Conservation (phyloP, 1,140 invertebrate species). For the Zeugodacus cucurbitae region DNA sequence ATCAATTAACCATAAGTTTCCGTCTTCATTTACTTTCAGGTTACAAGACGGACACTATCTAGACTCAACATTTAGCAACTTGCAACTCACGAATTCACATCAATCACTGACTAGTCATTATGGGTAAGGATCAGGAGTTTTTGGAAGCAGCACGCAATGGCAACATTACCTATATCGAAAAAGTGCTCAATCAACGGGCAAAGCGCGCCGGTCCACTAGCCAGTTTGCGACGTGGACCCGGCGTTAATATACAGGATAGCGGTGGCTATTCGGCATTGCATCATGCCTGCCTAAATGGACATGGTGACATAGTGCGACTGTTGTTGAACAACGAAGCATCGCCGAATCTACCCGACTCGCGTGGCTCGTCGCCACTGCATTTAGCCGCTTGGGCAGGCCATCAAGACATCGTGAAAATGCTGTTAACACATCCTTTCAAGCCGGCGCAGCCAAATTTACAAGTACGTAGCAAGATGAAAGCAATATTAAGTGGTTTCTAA, state of each 20-base stretch:
- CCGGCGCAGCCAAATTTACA: conserved; percentile 84
- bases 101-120: conserved; percentile 57
- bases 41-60: not conserved
- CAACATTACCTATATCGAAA: conserved; percentile 88
- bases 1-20: no score
- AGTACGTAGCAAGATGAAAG: conserved; percentile 67
- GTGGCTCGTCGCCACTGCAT: conserved; percentile 88
- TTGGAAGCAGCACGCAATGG: conserved; percentile 94
- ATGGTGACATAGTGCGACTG: conserved; percentile 90
- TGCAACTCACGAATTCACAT: not conserved
- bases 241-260: conserved; percentile 91
- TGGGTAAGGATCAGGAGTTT: conserved; percentile 97
- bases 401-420: conserved; percentile 81
- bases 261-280: conserved; percentile 96
- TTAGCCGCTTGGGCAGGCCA: conserved; percentile 91
- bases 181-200: conserved; percentile 87
- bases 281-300: conserved; percentile 93
- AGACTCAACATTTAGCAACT: not conserved
- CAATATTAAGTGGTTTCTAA: not conserved
- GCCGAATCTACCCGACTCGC: conserved; percentile 84
- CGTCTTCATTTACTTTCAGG: not conserved
- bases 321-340: conserved; percentile 90
- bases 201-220: conserved; percentile 92
- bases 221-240: conserved; percentile 87
- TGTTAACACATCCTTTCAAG: conserved; percentile 80